Evolutionary conservation across 2,797 vertebrate genomes (phyloP).

Genomic region (Platyrinchus mystaceus): DNA sequence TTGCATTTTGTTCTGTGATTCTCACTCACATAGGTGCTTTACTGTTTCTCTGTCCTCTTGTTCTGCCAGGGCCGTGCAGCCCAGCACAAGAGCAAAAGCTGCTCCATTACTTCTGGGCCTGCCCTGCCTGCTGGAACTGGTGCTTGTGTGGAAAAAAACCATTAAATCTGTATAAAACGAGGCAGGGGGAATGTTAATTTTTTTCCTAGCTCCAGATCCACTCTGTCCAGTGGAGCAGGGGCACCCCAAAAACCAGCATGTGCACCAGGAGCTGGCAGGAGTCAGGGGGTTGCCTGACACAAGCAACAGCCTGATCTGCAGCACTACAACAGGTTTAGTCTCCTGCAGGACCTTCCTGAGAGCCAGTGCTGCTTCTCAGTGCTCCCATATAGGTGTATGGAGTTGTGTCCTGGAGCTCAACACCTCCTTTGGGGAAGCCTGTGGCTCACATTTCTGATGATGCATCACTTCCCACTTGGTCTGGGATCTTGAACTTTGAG

Average conservation of each 20-base stretch:
- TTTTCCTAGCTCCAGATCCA: not conserved
- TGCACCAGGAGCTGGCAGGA: not conserved
- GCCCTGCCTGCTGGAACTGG: not conserved
- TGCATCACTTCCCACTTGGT: not conserved
- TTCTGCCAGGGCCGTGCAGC: not conserved
- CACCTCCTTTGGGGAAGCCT: not conserved
- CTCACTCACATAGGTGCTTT: not conserved
- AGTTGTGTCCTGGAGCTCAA: not conserved
- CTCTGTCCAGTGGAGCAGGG: not conserved
- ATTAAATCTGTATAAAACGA: not conserved
- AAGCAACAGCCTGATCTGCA: not conserved
- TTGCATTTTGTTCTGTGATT: not conserved
- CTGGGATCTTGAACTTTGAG: not conserved
- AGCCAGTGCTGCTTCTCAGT: not conserved
- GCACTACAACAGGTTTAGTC: not conserved
- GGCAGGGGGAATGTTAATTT: not conserved
- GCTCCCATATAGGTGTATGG: not conserved
- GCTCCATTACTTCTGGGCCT: not conserved
- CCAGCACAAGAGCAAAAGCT: not conserved
- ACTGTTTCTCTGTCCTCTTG: not conserved
- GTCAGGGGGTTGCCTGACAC: not conserved
- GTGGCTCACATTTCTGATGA: not conserved
- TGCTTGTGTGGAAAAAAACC: fast-evolving
- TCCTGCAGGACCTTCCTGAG: not conserved
- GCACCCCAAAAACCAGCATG: fast-evolving